Percentiles rank a stretch among this genome's conserved stretches.
These are phyloP conservation scores for Rallus crepitans DNA, from an alignment of 2,797 vertebrate genomes.

Conservation along the genomic window DNA sequence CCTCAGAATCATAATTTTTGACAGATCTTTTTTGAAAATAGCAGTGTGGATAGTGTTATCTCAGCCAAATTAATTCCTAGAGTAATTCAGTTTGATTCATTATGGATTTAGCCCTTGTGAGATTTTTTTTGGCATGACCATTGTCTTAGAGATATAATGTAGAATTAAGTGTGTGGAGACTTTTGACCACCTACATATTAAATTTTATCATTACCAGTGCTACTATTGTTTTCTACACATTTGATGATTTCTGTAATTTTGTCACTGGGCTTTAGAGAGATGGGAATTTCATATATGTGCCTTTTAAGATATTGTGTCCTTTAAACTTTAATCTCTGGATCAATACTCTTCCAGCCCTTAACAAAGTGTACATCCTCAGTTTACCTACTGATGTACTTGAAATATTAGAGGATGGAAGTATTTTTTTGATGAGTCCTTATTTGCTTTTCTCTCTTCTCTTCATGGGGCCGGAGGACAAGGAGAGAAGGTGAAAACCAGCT, in stretches of 20 bases:
- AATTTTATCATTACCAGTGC: not conserved
- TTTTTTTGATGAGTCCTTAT: not conserved
- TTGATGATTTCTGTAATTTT: not conserved
- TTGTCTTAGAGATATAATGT: not conserved
- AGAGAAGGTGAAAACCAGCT: constrained; percentile 19
- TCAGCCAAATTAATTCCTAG: constrained; percentile 41
- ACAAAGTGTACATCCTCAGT: not conserved
- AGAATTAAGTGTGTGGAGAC: not conserved
- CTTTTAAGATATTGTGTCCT: not conserved
- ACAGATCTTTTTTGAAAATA: constrained; percentile 3
- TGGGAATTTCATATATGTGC: not conserved
- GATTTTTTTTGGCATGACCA: not conserved
- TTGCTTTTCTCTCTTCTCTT: constrained; percentile 3
- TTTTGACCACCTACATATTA: constrained; percentile 23
- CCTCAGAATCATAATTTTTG: not conserved
- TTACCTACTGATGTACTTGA: not conserved
- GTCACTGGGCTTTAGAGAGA: not conserved
- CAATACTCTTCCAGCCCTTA: not conserved
- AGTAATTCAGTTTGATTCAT: constrained; percentile 24
- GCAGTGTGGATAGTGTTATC: not conserved
- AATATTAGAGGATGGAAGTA: not conserved
- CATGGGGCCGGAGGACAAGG: not conserved
- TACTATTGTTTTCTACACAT: not conserved
- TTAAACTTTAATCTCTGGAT: not conserved
- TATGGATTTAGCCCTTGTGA: constrained; percentile 7